Conservation (phyloP, 2,888 invertebrate species). For the Erpobdella octoculata region DNA sequence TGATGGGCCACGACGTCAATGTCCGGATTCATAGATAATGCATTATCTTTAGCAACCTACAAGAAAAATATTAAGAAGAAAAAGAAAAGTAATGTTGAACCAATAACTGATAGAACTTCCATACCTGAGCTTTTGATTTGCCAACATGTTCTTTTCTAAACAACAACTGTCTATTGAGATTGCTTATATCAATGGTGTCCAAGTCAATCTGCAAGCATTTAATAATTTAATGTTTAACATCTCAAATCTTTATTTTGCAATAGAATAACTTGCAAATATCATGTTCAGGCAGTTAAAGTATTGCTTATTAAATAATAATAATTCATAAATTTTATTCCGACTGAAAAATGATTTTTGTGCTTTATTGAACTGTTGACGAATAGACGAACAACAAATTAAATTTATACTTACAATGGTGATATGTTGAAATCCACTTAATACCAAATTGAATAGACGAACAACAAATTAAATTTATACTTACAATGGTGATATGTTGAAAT, state of each 20-base stretch:
- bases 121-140: constrained; percentile 74
- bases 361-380: too few relatives aligned
- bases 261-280: too few relatives aligned
- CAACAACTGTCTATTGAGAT: constrained; percentile 95
- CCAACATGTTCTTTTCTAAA: constrained; percentile 97
- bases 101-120: background rate
- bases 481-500: constrained; percentile 85
- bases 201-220: constrained; percentile 86
- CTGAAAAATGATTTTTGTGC: too few relatives aligned
- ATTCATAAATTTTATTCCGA: too few relatives aligned
- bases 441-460: too few relatives aligned
- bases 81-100: background rate
- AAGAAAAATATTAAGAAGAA: constrained; percentile 16
- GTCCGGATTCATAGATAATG: constrained; percentile 76
- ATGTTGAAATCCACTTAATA: constrained; percentile 80
- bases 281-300: too few relatives aligned
- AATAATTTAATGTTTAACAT: too few relatives aligned
- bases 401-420: constrained; percentile 76
- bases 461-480: constrained; percentile 61
- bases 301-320: too few relatives aligned
- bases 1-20: constrained; percentile 81
- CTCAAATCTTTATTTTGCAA: too few relatives aligned
- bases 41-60: constrained; percentile 80
- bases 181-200: constrained; percentile 98
- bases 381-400: too few relatives aligned